Percentiles rank a stretch among this genome's conserved stretches.
phyloP scores from a whole-genome alignment of 2,797 vertebrate genomes.

The Zenarchopterus dispar region DNA sequence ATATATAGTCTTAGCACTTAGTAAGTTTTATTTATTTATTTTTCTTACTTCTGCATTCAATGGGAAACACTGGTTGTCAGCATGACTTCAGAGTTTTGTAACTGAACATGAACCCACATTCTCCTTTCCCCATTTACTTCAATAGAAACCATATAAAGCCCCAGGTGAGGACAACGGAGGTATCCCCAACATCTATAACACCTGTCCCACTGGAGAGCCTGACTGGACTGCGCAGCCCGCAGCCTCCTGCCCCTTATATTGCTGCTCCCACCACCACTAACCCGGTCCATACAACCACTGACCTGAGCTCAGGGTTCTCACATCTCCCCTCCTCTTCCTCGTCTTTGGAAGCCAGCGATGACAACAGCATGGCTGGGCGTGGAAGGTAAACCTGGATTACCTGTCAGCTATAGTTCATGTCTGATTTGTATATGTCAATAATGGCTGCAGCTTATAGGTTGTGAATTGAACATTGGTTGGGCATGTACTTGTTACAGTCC shows the following conservation, averaged over 20 bases:
- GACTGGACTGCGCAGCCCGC: slow-evolving; percentile 85
- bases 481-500: too few species aligned
- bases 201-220: slow-evolving; percentile 86
- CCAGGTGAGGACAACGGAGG: slow-evolving; percentile 86
- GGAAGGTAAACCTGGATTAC: slow-evolving; percentile 84
- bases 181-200: slow-evolving; percentile 66
- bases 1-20: neutral
- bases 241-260: slow-evolving; percentile 63
- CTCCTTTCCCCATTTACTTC: neutral
- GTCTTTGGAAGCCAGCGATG: slow-evolving; percentile 87
- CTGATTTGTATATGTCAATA: neutral
- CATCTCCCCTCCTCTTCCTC: slow-evolving; percentile 76
- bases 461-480: too few species aligned
- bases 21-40: too few species aligned
- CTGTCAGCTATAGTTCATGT: neutral
- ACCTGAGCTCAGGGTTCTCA: slow-evolving; percentile 83
- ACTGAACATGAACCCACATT: neutral
- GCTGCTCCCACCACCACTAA: slow-evolving; percentile 52
- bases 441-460: too few species aligned
- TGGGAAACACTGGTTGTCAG: slow-evolving; percentile 53
- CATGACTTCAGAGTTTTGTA: neutral
- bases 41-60: neutral
- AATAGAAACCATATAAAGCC: slow-evolving; percentile 90
- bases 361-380: slow-evolving; percentile 82
- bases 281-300: slow-evolving; percentile 76